Base-by-base conservation (phyloP, 2,113 vertebrate genomes). In the Tragulus kanchil region DNA sequence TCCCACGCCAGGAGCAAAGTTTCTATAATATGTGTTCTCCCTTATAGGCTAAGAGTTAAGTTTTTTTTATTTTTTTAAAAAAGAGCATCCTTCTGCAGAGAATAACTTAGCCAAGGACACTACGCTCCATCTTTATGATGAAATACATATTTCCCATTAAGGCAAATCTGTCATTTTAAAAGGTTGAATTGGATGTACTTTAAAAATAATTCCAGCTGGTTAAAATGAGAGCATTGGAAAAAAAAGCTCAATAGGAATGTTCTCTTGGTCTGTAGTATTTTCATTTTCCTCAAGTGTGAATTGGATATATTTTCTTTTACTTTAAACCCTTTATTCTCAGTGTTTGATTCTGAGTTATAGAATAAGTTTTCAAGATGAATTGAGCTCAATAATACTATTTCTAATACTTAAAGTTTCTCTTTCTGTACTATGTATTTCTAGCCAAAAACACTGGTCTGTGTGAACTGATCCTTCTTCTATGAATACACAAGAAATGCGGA, bases 141-240 rank as follows among this genome's bases (percentile, higher is more conserved):
- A 97, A 97, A 97, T 97, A 97, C 96, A 95, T 79, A 96, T 97
- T 97, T 97, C 95, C 96, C 96, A 98, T 98, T 97, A 98, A 98
- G 96, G 95, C 95, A 98, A 98, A 98, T 98, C 97, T 98, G 96
- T 97, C 96, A 98, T 96, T 97, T 98, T 95, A 97, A 97, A 97
- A 98, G 97, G 97, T 95, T 98, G 97, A 98, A 97, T 97, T 97
- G 97, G 95, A 95, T 97, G 96, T 98, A 94, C 96, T 98, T 98
- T 97, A 97, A 98, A 97, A 98, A 97, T 98, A 98, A 98, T 97
- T 97, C 97, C 97, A 97, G 97, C 97, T 98, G 96, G 97, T 97
- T 98, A 98, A 98, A 97, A 96, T 97, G 97, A 98, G 94, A 97
- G 95, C 93, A 96, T 0, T 93, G 96, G 96, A n/a, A 78, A 89